Evolutionary conservation across 2,797 vertebrate genomes (phyloP).

Genomic region (Botia kubotai): DNA sequence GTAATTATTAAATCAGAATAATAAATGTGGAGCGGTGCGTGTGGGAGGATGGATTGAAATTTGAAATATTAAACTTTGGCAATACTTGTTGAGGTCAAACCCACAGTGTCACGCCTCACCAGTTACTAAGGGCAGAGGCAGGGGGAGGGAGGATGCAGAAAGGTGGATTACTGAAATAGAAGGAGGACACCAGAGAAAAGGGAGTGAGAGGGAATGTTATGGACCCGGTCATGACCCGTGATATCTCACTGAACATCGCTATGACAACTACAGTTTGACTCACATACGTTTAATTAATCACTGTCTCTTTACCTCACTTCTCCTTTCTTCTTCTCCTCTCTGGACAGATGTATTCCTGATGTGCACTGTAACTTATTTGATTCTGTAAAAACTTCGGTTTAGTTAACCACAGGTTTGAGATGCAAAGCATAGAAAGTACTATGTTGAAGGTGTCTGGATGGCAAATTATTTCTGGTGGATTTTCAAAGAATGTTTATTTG

Average conservation of each 20-base stretch:
- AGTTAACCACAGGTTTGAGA: not conserved
- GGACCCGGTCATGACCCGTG: slow-evolving; percentile 25
- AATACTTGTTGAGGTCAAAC: slow-evolving; percentile 42
- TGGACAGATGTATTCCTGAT: slow-evolving; percentile 12
- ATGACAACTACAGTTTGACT: slow-evolving; percentile 37
- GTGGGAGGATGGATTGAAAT: slow-evolving; percentile 32
- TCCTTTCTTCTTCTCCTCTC: slow-evolving; percentile 23
- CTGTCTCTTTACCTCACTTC: slow-evolving; percentile 5
- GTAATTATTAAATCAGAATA: slow-evolving; percentile 43
- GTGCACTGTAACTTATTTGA: not conserved
- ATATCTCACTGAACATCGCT: slow-evolving; percentile 38
- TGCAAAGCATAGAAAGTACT: not conserved
- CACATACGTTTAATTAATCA: slow-evolving; percentile 20
- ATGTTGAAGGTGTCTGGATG: not conserved
- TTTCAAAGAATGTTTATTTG: not conserved
- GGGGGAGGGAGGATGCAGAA: slow-evolving; percentile 32
- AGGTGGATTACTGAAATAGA: slow-evolving; percentile 45
- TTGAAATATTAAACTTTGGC: slow-evolving; percentile 30
- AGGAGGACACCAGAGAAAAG: slow-evolving; percentile 34
- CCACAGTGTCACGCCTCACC: slow-evolving; percentile 33
- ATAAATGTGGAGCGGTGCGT: slow-evolving; percentile 35
- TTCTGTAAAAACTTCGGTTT: not conserved
- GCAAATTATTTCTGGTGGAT: not conserved
- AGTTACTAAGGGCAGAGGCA: slow-evolving; percentile 37
- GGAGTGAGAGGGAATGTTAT: slow-evolving; percentile 40